These are phyloP conservation scores for Paradoxurus hermaphroditus DNA, from an alignment of 2,113 vertebrate genomes.

Conservation along the genomic window DNA sequence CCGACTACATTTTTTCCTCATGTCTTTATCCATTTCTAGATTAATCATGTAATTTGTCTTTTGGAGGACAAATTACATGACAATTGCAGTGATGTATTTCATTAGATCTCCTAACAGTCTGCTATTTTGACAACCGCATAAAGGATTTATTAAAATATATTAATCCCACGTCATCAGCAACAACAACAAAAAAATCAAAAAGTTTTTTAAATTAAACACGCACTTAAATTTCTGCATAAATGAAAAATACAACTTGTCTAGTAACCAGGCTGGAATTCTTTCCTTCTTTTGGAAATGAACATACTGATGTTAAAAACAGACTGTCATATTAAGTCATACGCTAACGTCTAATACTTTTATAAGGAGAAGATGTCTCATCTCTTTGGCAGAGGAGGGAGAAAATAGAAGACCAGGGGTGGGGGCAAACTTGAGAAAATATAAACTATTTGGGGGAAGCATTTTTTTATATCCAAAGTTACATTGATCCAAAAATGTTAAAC, in stretches of 20 bases:
- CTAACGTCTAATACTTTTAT: neutral
- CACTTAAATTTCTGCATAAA: slow-evolving; percentile 23
- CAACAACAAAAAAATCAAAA: slow-evolving; percentile 8
- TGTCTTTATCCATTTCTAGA: slow-evolving; percentile 47
- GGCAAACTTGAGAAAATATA: neutral
- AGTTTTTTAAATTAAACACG: slow-evolving; percentile 36
- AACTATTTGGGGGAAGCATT: neutral
- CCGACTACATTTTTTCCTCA: slow-evolving; percentile 49
- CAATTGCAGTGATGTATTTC: neutral
- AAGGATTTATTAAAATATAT: slow-evolving; percentile 55
- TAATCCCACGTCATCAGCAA: neutral
- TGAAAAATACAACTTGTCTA: slow-evolving; percentile 38
- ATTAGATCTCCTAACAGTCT: slow-evolving; percentile 37
- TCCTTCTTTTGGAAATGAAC: slow-evolving; percentile 10
- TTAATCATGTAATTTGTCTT: slow-evolving; percentile 61
- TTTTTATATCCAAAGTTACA: neutral
- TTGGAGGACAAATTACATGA: slow-evolving; percentile 56
- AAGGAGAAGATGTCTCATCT: neutral
- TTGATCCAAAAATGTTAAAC: slow-evolving; percentile 26
- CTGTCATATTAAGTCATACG: neutral
- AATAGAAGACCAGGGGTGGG: neutral
- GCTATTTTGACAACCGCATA: slow-evolving; percentile 38
- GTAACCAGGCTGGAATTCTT: neutral
- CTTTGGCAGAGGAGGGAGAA: neutral
- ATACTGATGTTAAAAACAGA: neutral